Base-by-base conservation (phyloP, 1,140 invertebrate genomes). In the Ladona fulva region DNA sequence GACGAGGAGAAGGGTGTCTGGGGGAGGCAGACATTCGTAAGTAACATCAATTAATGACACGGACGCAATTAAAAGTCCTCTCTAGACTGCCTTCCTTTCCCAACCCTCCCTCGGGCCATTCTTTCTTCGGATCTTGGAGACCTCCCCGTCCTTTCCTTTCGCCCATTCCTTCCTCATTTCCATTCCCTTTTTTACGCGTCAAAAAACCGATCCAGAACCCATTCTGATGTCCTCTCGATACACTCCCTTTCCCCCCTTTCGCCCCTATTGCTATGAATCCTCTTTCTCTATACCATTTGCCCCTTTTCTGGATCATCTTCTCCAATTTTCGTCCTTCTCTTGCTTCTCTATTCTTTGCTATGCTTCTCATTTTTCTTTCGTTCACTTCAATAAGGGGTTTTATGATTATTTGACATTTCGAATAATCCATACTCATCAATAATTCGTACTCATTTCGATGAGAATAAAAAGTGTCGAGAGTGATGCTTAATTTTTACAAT, bases 11-110 rank as follows among this genome's bases (percentile, higher is more conserved):
- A 1, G 52, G 52, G 52, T 19, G 29, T 37, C 14, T 16, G 52
- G 12, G n/a, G 52, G 52, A 66, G 16, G 52, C 52, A 66, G 52
- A 66, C 52, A 66, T 66, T 66, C 52, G 52, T 66, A 66, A 66
- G 52, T 66, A 66, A 66, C 52, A 66, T 66, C 52, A 66, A 66
- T 66, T 66, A 66, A 66, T 66, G 52, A 66, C 52, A 66, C 52
- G 52, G 52, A 12, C 12, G 52, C 52, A 66, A 66, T 66, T 66
- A 66, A 66, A 66, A 66, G 52, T 66, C 52, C 52, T 22, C n/a
- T 66, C 52, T 66, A 66, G 52, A 66, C 52, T 66, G 16, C 52
- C 52, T 22, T 66, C 12, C 44, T 52, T 19, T 19, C 44, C 44
- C 44, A 10, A 10, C 52, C 52, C 52, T 66, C 52, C 52, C 52